Base-by-base conservation (phyloP, 2,113 vertebrate species). In the Rousettus leschenaultii region DNA sequence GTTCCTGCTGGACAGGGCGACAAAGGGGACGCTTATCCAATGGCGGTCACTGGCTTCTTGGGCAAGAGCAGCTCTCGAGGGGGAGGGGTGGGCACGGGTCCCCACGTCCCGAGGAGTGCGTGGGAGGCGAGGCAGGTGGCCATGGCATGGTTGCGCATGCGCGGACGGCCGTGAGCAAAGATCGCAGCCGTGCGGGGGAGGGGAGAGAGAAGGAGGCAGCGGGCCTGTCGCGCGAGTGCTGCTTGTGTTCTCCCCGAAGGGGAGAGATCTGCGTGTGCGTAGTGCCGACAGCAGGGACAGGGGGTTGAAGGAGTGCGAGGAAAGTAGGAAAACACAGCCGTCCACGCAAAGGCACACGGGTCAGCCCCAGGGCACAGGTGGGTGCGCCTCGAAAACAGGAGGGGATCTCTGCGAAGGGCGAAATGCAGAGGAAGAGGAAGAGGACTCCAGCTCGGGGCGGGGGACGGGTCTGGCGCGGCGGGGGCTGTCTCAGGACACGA, bases 81-180 rank as follows among this genome's bases (percentile, higher is more conserved):
- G 21, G 38, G 48, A 38, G 51, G 70, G 22, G 10, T 15, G 19
- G 87, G 51, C 95, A 65, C 1, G 0, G 38, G 38, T 18, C 63
- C 22, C 14, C 1, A 0, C 0, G 53, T 38, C 61, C 84, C 0
- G 57, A 38, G 77, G 9, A 15, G 38, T 0, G 2, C 0, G 28
- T 30, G 63, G 77, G 57, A 80, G 48, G 85, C 1, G 0, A 26
- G 51, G 87, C 5, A 3, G 61, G 63, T 11, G 28, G 92, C 51
- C 1, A 15, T 15, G 1, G 8, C 22, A 5, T 5, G 2, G 66
- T 22, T 0, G 7, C 85, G n/a, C 2, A n/a, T 19, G 48, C 48
- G 13, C 48, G 13, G 13, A 14, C 0, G 35, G 84, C 66, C 35
- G 35, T 3, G 3, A 38, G 40, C 18, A 3, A 45, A 33, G n/a